Percentiles rank a stretch among this genome's conserved stretches.
Conservation (phyloP, 2,113 vertebrate species). For the Heteronetta atricapilla region DNA sequence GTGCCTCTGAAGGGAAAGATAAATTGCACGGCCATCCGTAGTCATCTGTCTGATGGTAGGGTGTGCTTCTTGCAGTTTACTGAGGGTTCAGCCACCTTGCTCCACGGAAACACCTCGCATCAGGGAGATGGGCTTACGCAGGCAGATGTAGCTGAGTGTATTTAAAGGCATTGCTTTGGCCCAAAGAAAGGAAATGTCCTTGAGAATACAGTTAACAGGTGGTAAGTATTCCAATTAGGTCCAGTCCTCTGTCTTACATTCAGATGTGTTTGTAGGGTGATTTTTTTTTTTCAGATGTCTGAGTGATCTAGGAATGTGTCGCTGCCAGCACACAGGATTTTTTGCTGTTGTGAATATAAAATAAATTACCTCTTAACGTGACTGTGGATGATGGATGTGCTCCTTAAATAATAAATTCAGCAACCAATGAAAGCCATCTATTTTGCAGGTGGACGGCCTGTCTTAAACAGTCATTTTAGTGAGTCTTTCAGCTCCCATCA, state of each 20-base stretch:
- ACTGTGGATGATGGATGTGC: neutral
- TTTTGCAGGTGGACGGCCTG: slow-evolving; percentile 17
- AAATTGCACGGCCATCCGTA: neutral
- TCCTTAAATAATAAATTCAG: slow-evolving; percentile 36
- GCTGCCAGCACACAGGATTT: neutral
- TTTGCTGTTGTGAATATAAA: slow-evolving; percentile 7
- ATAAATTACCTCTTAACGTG: slow-evolving; percentile 6
- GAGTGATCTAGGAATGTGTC: neutral
- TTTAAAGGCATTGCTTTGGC: neutral
- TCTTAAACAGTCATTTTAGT: neutral
- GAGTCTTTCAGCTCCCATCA: neutral
- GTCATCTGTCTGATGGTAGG: neutral
- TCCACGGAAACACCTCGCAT: neutral
- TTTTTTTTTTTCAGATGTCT: slow-evolving; percentile 15
- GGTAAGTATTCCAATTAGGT: neutral
- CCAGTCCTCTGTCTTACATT: neutral
- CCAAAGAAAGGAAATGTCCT: neutral
- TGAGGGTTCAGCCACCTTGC: neutral
- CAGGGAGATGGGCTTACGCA: neutral
- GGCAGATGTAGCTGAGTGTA: accelerated
- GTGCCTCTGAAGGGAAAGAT: neutral
- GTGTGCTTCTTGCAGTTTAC: neutral
- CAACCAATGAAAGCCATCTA: neutral
- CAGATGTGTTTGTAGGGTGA: neutral
- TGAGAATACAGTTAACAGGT: neutral